Evolutionary conservation across 1,140 invertebrate genomes (phyloP).

Genomic region (Centruroides vittatus): DNA sequence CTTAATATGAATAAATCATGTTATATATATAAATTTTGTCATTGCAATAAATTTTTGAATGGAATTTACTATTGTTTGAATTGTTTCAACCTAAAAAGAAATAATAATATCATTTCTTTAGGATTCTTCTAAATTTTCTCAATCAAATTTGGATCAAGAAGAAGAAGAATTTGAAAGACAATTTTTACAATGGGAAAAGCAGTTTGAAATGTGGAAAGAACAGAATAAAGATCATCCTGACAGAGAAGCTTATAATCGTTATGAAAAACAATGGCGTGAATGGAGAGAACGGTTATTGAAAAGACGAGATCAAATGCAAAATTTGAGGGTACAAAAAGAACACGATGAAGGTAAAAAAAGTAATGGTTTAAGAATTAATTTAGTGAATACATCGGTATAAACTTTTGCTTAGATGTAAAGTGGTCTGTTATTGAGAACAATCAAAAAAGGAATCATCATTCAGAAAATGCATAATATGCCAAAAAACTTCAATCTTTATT

Average conservation of each 20-base stretch:
- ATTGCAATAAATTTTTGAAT: background rate
- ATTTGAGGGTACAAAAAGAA: too few relatives aligned
- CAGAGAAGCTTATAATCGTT: conserved; percentile 29
- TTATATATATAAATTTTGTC: background rate
- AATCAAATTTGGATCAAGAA: conserved; percentile 17
- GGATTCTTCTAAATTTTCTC: background rate
- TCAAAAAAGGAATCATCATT: too few relatives aligned
- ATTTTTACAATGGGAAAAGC: conserved; percentile 30
- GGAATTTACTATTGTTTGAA: background rate
- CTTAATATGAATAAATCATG: too few relatives aligned
- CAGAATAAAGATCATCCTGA: conserved; percentile 34
- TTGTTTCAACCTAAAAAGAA: background rate
- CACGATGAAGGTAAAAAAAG: too few relatives aligned
- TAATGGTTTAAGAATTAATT: too few relatives aligned
- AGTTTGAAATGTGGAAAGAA: conserved; percentile 31
- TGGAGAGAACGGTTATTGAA: conserved; percentile 24
- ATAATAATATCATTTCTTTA: background rate
- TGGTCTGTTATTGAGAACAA: too few relatives aligned
- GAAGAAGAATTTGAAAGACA: conserved; percentile 29
- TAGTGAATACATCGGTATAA: too few relatives aligned
- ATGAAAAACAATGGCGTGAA: conserved; percentile 29
- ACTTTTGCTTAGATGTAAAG: too few relatives aligned
- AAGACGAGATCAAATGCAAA: conserved; percentile 25
- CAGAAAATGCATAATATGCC: too few relatives aligned
- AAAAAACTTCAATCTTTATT: too few relatives aligned